Percentiles rank a stretch among this genome's conserved stretches.
These are phyloP conservation scores for Orius insidiosus DNA, from an alignment of 1,140 invertebrate genomes.

Conservation along the genomic window DNA sequence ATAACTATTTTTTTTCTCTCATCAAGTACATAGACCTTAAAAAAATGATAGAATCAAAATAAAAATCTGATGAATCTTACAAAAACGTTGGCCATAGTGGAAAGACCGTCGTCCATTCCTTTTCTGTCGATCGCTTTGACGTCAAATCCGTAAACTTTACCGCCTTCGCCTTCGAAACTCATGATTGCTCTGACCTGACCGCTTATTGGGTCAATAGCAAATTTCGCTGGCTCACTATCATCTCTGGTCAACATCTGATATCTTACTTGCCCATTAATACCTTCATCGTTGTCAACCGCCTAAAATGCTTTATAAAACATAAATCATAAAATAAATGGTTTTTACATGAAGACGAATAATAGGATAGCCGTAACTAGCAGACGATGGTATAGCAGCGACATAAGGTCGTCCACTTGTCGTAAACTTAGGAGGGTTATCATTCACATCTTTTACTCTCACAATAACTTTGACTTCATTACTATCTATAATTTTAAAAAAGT, in stretches of 20 bases:
- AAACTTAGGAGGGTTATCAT: slow-evolving; percentile 66
- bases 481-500: slow-evolving; percentile 23
- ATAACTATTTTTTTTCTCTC: slow-evolving; percentile 62
- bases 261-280: slow-evolving; percentile 56
- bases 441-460: slow-evolving; percentile 57
- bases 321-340: slow-evolving; percentile 6
- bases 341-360: slow-evolving; percentile 48
- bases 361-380: slow-evolving; percentile 60
- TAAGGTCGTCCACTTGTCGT: slow-evolving; percentile 48
- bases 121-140: slow-evolving; percentile 67
- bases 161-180: slow-evolving; percentile 43
- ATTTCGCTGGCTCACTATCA: slow-evolving; percentile 44
- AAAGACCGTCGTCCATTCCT: slow-evolving; percentile 58
- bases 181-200: slow-evolving; percentile 55
- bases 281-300: slow-evolving; percentile 55
- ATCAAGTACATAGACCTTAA: slow-evolving; percentile 61
- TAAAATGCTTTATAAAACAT: slow-evolving; percentile 24
- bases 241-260: slow-evolving; percentile 47
- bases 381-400: slow-evolving; percentile 57
- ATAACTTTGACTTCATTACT: slow-evolving; percentile 49
- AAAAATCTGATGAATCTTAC: slow-evolving; percentile 42
- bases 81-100: slow-evolving; percentile 65
- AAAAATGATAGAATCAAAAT: slow-evolving; percentile 12
- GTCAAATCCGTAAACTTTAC: slow-evolving; percentile 64
- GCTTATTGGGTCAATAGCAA: slow-evolving; percentile 53